These are phyloP conservation scores for Lynx canadensis DNA, from an alignment of 2,113 vertebrate genomes.

Conservation along the genomic window DNA sequence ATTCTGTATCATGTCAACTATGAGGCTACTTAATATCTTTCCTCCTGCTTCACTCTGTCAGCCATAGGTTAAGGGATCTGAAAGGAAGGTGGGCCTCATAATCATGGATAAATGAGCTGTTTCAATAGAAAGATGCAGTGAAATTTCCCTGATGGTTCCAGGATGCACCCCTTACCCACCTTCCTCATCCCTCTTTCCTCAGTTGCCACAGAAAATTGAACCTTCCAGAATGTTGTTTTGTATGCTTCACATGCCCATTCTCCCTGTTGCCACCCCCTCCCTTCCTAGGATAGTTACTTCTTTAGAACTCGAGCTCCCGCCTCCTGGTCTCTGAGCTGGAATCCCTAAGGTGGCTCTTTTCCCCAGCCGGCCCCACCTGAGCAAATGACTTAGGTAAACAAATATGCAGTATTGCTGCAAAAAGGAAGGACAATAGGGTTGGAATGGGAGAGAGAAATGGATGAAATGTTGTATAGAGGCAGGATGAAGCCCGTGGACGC, in stretches of 20 bases:
- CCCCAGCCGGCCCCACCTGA: not conserved
- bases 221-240: not conserved
- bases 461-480: conserved; percentile 52
- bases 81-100: not conserved
- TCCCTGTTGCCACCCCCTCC: not conserved
- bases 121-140: not conserved
- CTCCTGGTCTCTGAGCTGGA: not conserved
- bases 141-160: not conserved
- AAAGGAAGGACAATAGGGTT: not conserved
- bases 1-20: not conserved
- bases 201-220: not conserved
- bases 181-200: not conserved
- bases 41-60: not conserved
- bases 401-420: conserved; percentile 10
- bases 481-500: conserved; percentile 38
- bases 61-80: not conserved
- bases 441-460: conserved; percentile 18
- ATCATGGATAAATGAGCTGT: not conserved
- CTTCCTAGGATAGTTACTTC: conserved; percentile 14
- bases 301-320: not conserved
- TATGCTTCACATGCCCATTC: not conserved
- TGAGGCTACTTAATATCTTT: not conserved
- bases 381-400: conserved; percentile 55
- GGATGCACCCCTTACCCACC: not conserved
- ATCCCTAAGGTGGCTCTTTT: conserved; percentile 3